phyloP scores from a whole-genome alignment of 2,113 vertebrate species.

The Osmerus eperlanus region DNA sequence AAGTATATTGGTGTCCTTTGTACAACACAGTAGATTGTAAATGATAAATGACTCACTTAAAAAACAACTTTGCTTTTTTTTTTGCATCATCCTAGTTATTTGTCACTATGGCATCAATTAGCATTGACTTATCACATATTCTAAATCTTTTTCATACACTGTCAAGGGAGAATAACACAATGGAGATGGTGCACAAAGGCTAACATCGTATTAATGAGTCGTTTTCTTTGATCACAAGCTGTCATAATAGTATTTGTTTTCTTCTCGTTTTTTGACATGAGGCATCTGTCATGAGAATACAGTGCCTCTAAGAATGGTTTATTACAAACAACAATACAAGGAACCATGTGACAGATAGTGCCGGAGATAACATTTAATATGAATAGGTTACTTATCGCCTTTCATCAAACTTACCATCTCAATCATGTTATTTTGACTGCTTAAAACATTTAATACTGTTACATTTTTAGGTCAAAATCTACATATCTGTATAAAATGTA shows the following conservation, averaged over 20 bases:
- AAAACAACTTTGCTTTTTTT: conserved; percentile 1
- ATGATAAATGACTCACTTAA: background rate
- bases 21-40: background rate
- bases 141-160: conserved; percentile 49
- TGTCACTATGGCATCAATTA: conserved; percentile 61
- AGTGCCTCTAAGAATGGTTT: conserved; percentile 11
- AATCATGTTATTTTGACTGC: background rate
- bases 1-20: background rate
- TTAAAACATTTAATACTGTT: background rate
- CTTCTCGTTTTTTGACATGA: conserved; percentile 41
- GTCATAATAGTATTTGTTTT: conserved; percentile 52
- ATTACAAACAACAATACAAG: background rate
- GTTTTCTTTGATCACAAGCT: conserved; percentile 62
- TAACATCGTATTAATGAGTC: conserved; percentile 60
- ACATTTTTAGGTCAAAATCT: background rate
- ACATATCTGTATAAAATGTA: no score
- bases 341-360: no score
- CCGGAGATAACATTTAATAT: no score
- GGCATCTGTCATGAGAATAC: conserved; percentile 45
- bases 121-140: conserved; percentile 54
- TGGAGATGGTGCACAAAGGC: conserved; percentile 39
- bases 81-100: conserved; percentile 30
- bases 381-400: no score
- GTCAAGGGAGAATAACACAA: conserved; percentile 51
- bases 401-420: background rate